Base-by-base conservation (phyloP, 2,113 vertebrate genomes). In the Nothocercus julius region DNA sequence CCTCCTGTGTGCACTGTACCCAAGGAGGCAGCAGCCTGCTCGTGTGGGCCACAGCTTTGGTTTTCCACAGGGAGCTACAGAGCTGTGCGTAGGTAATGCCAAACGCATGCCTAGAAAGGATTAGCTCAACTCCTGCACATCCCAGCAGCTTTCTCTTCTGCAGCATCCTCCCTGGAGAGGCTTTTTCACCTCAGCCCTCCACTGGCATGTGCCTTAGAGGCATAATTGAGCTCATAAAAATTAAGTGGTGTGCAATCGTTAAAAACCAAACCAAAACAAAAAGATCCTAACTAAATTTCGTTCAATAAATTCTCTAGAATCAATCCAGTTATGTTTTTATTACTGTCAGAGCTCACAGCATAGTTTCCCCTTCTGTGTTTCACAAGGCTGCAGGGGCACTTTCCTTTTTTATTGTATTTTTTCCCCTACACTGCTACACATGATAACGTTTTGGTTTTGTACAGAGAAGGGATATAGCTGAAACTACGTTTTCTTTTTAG, bases 151-250 rank as follows among this genome's bases (percentile, higher is more conserved):
- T 95, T 96, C 93, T 87, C 67, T 95, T 88, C 90, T 94, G 83
- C 86, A 82, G 44, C 70, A 54, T 90, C 77, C 47, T 96, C 93
- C 77, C 93, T 82, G 42, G 93, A 94, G 93, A 95, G 74, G 81
- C 44, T 92, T 94, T 92, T 95, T 82, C 92, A 93, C 93, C 88
- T 92, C 85, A 93, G 47, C 69, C 93, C 69, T 96, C 93, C 90
- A 38, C 90, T 89, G 80, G 92, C 88, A 94, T 94, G 90, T 93
- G 74, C 86, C 92, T 95, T 95, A 87, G 76, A 94, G 86, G 88
- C 81, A 92, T 85, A 92, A 94, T 94, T 5, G 21, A 95, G 84
- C 90, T 96, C 74, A 80, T 90, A 95, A 97, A 93, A 95, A 97
- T 95, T 95, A 97, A 97, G 81, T 92, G 88, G 75, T 91, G 59